Percentiles rank a stretch among this genome's conserved stretches.
phyloP scores from a whole-genome alignment of 1,140 invertebrate genomes.

The Anastrepha ludens region DNA sequence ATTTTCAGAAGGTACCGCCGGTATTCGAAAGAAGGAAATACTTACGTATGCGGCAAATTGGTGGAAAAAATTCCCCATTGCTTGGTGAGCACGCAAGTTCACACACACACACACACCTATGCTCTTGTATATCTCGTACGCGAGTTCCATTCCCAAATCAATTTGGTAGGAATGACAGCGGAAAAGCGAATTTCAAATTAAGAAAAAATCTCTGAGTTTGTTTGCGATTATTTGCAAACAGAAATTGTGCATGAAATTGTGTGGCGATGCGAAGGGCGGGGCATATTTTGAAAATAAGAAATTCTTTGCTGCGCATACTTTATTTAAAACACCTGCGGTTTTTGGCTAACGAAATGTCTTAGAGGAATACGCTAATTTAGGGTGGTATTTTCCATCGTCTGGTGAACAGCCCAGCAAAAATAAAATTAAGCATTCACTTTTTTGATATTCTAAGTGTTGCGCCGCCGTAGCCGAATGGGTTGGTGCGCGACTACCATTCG shows the following conservation, averaged over 20 bases:
- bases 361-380: not conserved
- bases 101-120: not conserved
- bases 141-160: conserved; percentile 51
- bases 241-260: conserved; percentile 1
- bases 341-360: not conserved
- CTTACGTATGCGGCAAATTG: conserved; percentile 1
- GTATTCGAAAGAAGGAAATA: conserved; percentile 25
- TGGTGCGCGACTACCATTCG: too few relatives aligned
- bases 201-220: conserved; percentile 28
- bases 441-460: too few relatives aligned
- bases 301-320: conserved; percentile 4
- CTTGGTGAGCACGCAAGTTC: not conserved
- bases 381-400: not conserved
- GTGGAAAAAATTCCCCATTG: conserved; percentile 46
- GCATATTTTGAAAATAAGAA: conserved; percentile 12
- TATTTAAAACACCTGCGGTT: not conserved
- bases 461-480: too few relatives aligned
- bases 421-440: too few relatives aligned
- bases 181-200: conserved; percentile 43
- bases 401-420: too few relatives aligned
- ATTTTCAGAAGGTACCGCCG: conserved; percentile 38
- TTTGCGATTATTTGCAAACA: not conserved
- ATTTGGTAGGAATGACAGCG: conserved; percentile 34
- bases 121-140: not conserved
- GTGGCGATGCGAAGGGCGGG: not conserved